These are phyloP conservation scores for Streptopelia turtur DNA, from an alignment of 2,797 vertebrate species.

Conservation along the genomic window DNA sequence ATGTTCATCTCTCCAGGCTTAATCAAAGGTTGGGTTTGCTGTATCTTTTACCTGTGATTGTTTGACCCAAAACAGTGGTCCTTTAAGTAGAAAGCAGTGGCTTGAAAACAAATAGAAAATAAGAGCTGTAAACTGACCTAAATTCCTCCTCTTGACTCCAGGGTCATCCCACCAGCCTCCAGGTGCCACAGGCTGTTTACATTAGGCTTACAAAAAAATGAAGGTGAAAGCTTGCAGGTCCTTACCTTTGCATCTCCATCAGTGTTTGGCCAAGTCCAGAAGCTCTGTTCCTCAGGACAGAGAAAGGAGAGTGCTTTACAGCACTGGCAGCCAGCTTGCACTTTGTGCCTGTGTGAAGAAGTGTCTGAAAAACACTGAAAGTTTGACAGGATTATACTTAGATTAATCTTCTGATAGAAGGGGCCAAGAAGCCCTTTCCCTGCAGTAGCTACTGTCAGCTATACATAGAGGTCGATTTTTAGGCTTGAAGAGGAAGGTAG, in stretches of 20 bases:
- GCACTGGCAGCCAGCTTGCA: background rate
- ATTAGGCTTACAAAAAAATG: slow-evolving; percentile 8
- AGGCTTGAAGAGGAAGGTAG: background rate
- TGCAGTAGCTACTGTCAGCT: background rate
- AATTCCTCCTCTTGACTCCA: slow-evolving; percentile 56
- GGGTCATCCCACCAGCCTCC: slow-evolving; percentile 31
- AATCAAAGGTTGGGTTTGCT: background rate
- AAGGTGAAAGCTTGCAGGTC: background rate
- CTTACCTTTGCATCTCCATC: background rate
- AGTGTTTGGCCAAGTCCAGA: background rate
- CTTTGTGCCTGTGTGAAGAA: background rate
- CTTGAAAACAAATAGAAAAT: slow-evolving; percentile 49
- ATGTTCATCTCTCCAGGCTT: background rate
- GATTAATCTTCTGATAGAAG: background rate
- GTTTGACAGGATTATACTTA: background rate
- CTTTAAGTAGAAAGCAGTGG: slow-evolving; percentile 25
- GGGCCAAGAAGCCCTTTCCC: background rate
- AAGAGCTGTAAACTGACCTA: slow-evolving; percentile 50
- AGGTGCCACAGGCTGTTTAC: slow-evolving; percentile 53
- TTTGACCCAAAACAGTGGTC: slow-evolving; percentile 26
- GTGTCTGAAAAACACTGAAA: background rate
- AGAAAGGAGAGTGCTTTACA: background rate
- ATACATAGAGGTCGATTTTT: background rate
- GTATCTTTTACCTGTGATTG: slow-evolving; percentile 7
- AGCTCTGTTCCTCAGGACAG: background rate